phyloP scores from a whole-genome alignment of 2,797 vertebrate genomes.

The Xenopus petersii region DNA sequence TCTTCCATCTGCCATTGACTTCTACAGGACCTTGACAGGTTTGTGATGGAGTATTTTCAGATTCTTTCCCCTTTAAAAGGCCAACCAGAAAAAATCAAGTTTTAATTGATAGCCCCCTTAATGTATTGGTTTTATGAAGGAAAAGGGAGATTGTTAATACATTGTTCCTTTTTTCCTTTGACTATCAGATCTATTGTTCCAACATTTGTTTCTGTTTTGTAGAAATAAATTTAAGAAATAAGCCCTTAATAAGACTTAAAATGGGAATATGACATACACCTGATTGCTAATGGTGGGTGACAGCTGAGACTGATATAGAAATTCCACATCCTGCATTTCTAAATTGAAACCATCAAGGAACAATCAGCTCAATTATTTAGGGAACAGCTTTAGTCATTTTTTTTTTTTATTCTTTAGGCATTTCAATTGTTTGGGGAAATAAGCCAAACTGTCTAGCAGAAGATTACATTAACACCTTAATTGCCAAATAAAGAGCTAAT shows the following conservation, averaged over 20 bases:
- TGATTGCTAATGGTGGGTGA: conserved; percentile 16
- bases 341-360: conserved; percentile 33
- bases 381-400: background rate
- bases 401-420: conserved; percentile 2
- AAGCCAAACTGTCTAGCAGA: conserved; percentile 11
- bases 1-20: too few relatives aligned
- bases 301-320: conserved; percentile 32
- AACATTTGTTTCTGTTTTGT: background rate
- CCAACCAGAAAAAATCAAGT: too few relatives aligned
- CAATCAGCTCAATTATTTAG: conserved; percentile 18
- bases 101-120: too few relatives aligned
- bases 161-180: background rate
- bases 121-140: too few relatives aligned
- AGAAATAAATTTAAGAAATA: background rate
- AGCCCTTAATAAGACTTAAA: background rate
- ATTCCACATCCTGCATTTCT: conserved; percentile 26
- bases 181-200: too few relatives aligned
- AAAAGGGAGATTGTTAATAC: too few relatives aligned
- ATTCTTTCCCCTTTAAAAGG: too few relatives aligned
- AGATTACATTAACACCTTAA: conserved; percentile 4
- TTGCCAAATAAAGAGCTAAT: conserved; percentile 1
- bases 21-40: too few relatives aligned
- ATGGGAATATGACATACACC: conserved; percentile 2
- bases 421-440: conserved; percentile 22
- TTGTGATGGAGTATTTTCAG: too few relatives aligned